phyloP scores from a whole-genome alignment of 2,888 invertebrate genomes.

The Nymphalis urticae region DNA sequence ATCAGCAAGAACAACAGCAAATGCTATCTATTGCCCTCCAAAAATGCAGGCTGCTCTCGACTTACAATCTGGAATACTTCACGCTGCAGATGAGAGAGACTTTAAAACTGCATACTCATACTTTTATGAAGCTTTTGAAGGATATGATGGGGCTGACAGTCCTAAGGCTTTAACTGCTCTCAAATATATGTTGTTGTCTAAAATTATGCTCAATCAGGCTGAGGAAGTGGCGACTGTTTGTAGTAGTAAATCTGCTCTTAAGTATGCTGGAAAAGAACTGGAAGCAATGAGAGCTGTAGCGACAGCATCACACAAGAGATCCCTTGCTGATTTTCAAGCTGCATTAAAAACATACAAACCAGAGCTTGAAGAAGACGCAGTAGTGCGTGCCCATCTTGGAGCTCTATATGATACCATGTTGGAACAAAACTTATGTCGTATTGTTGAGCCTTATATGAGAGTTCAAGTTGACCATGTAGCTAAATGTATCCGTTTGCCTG shows the following conservation, averaged over 20 bases:
- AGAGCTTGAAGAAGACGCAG: constrained; percentile 97
- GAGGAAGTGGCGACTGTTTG: constrained; percentile 98
- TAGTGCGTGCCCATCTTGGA: constrained; percentile 97
- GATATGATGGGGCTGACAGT: constrained; percentile 97
- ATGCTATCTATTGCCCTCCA: constrained; percentile 99
- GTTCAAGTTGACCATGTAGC: constrained; percentile 97
- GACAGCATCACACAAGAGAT: constrained; percentile 97
- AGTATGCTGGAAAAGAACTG: constrained; percentile 96
- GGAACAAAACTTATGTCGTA: constrained; percentile 98
- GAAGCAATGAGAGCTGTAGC: constrained; percentile 99
- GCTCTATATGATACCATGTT: constrained; percentile 99
- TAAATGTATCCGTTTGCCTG: constrained; percentile 92
- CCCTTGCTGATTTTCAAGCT: constrained; percentile 97
- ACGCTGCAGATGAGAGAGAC: constrained; percentile 99
- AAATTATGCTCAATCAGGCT: constrained; percentile 98
- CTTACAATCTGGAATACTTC: constrained; percentile 97
- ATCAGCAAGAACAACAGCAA: constrained; percentile 99
- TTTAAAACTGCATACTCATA: constrained; percentile 99
- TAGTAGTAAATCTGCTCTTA: constrained; percentile 97
- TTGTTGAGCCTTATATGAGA: constrained; percentile 99
- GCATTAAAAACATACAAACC: constrained; percentile 92
- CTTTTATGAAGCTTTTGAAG: constrained; percentile 99
- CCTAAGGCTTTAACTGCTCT: constrained; percentile 96
- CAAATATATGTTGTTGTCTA: constrained; percentile 99
- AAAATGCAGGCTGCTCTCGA: constrained; percentile 99